These are phyloP conservation scores for Pristionchus entomophagus DNA, from an alignment of 2,888 invertebrate genomes.

Conservation along the genomic window DNA sequence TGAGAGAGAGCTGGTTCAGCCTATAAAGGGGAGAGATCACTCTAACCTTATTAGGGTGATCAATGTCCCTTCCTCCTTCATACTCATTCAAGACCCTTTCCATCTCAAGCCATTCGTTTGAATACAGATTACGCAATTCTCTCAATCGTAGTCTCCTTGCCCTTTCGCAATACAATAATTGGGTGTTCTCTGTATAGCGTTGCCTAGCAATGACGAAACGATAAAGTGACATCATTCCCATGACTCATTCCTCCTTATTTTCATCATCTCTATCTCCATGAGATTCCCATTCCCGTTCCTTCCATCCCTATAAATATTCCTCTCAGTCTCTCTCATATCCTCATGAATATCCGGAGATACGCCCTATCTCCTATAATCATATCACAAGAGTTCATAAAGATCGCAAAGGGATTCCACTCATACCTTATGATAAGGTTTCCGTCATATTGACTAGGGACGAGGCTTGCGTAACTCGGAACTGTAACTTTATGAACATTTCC, in stretches of 20 bases:
- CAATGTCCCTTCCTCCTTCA: background rate
- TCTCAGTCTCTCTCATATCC: no score
- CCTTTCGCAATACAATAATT: background rate
- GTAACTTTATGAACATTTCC: no score
- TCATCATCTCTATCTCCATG: background rate
- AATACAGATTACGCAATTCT: no score
- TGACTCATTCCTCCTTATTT: background rate
- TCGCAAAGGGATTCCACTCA: no score
- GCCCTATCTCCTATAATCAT: no score
- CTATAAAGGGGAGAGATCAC: background rate
- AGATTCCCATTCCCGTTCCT: background rate
- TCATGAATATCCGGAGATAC: no score
- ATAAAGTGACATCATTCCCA: background rate
- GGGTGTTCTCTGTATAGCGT: background rate
- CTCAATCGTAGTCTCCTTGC: background rate
- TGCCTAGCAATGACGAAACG: slow-evolving; percentile 13
- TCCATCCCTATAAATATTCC: background rate
- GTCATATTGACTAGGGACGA: no score
- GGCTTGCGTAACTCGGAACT: no score
- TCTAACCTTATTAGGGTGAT: background rate
- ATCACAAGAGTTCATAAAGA: no score
- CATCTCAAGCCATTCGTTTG: background rate
- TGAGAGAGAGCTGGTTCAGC: background rate
- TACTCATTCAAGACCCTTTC: background rate
- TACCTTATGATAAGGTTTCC: no score